Evolutionary conservation across 30 jellyfish, hydroid and myxozoan species (phyloP), one percentile per base, ranked within the genome.

Genomic region (Phacellophora camtschatica): DNA sequence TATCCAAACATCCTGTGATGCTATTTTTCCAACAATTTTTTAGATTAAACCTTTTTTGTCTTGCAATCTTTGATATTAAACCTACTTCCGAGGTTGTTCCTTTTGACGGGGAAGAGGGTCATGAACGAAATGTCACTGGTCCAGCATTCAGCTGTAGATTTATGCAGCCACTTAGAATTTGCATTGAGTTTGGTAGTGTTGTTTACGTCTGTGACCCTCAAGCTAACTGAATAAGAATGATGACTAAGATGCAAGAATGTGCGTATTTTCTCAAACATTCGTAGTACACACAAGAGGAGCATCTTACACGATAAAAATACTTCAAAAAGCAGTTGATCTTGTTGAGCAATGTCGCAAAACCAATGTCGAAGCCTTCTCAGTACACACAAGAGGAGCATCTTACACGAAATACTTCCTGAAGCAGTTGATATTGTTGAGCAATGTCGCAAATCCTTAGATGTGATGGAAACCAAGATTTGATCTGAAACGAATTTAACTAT

Each of bases 51-150:
- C n/a, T n/a, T n/a, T n/a, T n/a, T n/a, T n/a, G n/a, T n/a, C n/a
- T 56, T 56, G 45, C 71, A 56, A 56, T 56, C 71, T 56, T 56
- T 56, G 71, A 56, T 33, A 56, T 56, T 56, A 56, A 28, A 0
- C 77, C 58, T 5, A 1, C 55, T 13, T 25, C 76, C 34, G 76
- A 62, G 54, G 57, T 62, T 62, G n/a, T 62, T 30, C 76, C 0
- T 62, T 62, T 62, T 30, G 76, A 51, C 31, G 76, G 76, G 8
- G 31, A 62, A 62, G 76, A 62, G 31, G 76, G 76, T 33, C 76
- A 62, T 6, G 31, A 62, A 33, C 27, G 76, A 62, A 62, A 62
- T 20, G 43, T 56, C 41, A 56, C 70, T n/a, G 70, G 70, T 56
- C 70, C 70, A 1, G 70, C 41, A 56, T 56, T 28, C n/a, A n/a